Conservation (phyloP, 2,797 vertebrate genomes). For the Rhyacichthys aspro region DNA sequence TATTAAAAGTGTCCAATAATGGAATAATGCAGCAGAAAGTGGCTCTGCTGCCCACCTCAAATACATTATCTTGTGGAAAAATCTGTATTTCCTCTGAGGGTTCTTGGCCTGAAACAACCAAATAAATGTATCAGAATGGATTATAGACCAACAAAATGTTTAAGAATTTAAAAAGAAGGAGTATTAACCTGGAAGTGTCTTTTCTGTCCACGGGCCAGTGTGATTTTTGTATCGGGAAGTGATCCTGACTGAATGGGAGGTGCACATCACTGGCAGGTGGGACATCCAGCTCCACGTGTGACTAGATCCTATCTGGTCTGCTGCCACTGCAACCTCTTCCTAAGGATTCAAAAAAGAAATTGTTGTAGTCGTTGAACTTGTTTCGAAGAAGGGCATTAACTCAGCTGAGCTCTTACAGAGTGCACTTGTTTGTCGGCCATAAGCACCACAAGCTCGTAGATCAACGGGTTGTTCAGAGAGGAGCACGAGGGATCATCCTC, state of each 20-base stretch:
- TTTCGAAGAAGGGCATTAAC: background rate
- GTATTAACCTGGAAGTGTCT: slow-evolving; percentile 42
- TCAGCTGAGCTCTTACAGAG: slow-evolving; percentile 27
- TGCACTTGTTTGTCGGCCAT: slow-evolving; percentile 38
- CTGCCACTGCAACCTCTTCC: slow-evolving; percentile 52
- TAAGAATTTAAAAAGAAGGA: background rate
- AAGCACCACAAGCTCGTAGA: slow-evolving; percentile 62
- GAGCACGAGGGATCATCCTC: slow-evolving; percentile 42
- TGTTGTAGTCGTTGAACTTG: background rate
- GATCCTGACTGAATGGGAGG: slow-evolving; percentile 59
- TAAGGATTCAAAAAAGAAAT: slow-evolving; percentile 29
- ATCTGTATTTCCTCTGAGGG: rapidly evolving
- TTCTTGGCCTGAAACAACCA: background rate
- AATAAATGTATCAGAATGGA: background rate
- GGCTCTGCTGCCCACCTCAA: slow-evolving; percentile 43
- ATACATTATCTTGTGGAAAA: slow-evolving; percentile 42
- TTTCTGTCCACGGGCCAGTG: slow-evolving; percentile 42
- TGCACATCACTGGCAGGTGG: slow-evolving; percentile 56
- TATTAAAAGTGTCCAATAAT: rapidly evolving
- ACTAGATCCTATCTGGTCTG: slow-evolving; percentile 19
- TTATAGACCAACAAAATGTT: too few species aligned
- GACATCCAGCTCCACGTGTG: slow-evolving; percentile 74
- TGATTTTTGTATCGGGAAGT: slow-evolving; percentile 29
- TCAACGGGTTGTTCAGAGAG: slow-evolving; percentile 6
- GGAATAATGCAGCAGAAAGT: slow-evolving; percentile 73